Percentiles rank a stretch among this genome's conserved stretches.
phyloP scores from a whole-genome alignment of 2,888 invertebrate species.

The Cotesia congregata region DNA sequence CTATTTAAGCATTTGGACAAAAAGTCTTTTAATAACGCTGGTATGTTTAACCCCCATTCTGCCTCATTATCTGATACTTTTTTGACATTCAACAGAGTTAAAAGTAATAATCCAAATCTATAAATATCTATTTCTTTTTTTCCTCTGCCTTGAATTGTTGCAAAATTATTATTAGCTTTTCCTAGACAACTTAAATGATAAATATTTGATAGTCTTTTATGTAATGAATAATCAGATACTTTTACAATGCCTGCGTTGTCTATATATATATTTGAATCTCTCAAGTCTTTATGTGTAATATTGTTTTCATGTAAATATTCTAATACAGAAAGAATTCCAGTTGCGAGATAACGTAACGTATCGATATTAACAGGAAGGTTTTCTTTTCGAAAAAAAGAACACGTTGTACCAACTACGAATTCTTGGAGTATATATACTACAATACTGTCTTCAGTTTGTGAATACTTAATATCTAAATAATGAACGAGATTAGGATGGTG shows the following conservation, averaged over 20 bases:
- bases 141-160: constrained; percentile 68
- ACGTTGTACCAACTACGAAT: constrained; percentile 73
- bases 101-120: constrained; percentile 78
- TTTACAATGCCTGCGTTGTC: constrained; percentile 76
- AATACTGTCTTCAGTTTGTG: constrained; percentile 76
- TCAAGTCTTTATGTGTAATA: constrained; percentile 86
- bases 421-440: constrained; percentile 80
- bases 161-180: constrained; percentile 64
- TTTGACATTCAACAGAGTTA: constrained; percentile 76
- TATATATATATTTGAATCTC: constrained; percentile 81
- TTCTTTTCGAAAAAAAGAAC: constrained; percentile 72
- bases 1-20: constrained; percentile 79
- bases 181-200: constrained; percentile 63
- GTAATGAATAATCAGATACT: constrained; percentile 80
- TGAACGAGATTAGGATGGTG: constrained; percentile 81
- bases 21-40: constrained; percentile 80
- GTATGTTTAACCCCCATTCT: constrained; percentile 74
- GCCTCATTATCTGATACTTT: constrained; percentile 71
- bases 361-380: constrained; percentile 73
- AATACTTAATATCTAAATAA: constrained; percentile 81
- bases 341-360: constrained; percentile 77
- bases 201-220: constrained; percentile 77
- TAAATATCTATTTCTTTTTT: constrained; percentile 83
- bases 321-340: constrained; percentile 82
- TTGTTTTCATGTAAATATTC: constrained; percentile 85